These are phyloP conservation scores for Protomyctophum bolini DNA, from an alignment of 2,113 vertebrate species.

Conservation along the genomic window DNA sequence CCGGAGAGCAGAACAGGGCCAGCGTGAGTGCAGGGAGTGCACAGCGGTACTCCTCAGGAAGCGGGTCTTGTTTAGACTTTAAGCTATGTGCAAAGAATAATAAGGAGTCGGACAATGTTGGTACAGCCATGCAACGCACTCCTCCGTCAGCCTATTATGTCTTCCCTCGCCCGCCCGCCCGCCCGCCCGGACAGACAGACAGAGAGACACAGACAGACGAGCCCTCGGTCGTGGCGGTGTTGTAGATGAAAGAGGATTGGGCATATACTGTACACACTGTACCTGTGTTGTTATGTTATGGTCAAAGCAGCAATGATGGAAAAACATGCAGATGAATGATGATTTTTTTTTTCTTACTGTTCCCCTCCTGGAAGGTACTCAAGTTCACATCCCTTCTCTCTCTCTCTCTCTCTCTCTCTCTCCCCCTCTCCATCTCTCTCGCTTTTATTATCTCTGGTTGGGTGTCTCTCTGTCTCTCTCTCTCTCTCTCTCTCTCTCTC, in stretches of 20 bases:
- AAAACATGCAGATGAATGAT: conserved; percentile 69
- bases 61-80: conserved; percentile 79
- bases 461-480: conserved; percentile 4
- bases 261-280: conserved; percentile 58
- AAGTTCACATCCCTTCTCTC: conserved; percentile 50
- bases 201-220: conserved; percentile 46
- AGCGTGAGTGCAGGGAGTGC: conserved; percentile 68
- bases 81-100: conserved; percentile 79
- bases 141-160: conserved; percentile 69
- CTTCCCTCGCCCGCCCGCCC: conserved; percentile 38
- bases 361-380: conserved; percentile 54
- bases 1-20: conserved; percentile 72
- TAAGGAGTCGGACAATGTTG: conserved; percentile 72
- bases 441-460: not conserved
- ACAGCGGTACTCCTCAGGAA: conserved; percentile 74
- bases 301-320: conserved; percentile 62
- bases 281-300: conserved; percentile 44
- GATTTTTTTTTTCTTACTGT: conserved; percentile 61
- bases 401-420: not conserved
- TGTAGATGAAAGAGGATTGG: conserved; percentile 78
- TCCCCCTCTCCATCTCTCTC: not conserved
- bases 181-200: no score
- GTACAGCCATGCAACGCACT: conserved; percentile 70
- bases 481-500: not conserved
- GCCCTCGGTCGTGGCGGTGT: conserved; percentile 57